phyloP scores from a whole-genome alignment of 1,140 invertebrate species.

The Varroa destructor region DNA sequence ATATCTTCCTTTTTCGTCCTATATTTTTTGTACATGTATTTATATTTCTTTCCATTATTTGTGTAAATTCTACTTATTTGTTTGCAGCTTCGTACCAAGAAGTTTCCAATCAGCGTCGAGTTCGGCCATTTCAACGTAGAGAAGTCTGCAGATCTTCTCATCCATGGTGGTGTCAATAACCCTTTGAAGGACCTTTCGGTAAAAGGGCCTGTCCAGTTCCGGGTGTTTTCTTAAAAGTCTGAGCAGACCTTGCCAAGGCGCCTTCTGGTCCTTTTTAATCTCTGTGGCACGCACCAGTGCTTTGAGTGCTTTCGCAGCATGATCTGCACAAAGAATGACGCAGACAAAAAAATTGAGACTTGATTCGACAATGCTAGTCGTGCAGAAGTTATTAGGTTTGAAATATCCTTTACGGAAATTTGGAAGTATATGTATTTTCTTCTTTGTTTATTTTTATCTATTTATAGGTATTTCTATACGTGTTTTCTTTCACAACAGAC shows the following conservation, averaged over 20 bases:
- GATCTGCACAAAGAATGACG: background rate
- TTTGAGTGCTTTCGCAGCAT: conserved; percentile 1
- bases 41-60: too few relatives aligned
- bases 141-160: background rate
- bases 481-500: too few relatives aligned
- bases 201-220: background rate
- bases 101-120: background rate
- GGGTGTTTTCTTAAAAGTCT: conserved; percentile 3
- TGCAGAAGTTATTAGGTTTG: background rate
- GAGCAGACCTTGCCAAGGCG: conserved; percentile 20
- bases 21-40: too few relatives aligned
- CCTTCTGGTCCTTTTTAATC: conserved; percentile 7
- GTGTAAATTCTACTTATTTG: too few relatives aligned
- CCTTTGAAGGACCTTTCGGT: background rate
- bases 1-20: too few relatives aligned
- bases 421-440: background rate
- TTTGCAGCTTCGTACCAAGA: background rate
- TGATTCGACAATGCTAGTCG: background rate
- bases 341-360: conserved; percentile 10
- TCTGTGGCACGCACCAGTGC: conserved; percentile 11
- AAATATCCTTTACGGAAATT: background rate
- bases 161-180: background rate
- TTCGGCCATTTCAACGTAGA: conserved; percentile 7
- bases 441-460: background rate
- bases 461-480: too few relatives aligned